Percentiles rank a stretch among this genome's conserved stretches.
These are phyloP conservation scores for Ethmia dodecea DNA, from an alignment of 2,888 invertebrate species.

Conservation along the genomic window DNA sequence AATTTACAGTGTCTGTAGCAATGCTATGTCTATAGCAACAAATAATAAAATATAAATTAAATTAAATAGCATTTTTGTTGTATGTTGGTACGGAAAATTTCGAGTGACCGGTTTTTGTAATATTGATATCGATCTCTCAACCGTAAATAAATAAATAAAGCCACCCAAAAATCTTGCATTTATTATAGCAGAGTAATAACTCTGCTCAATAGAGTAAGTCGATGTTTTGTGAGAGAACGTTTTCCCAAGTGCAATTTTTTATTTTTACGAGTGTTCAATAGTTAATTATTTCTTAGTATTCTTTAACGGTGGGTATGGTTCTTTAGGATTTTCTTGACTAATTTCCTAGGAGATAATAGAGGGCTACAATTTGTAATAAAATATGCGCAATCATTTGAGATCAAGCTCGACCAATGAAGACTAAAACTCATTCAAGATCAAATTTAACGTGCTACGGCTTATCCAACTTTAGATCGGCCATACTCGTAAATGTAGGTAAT, in stretches of 20 bases:
- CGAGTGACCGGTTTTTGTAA: not conserved
- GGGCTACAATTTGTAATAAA: too few relatives aligned
- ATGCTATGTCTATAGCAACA: too few relatives aligned
- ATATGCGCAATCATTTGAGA: too few relatives aligned
- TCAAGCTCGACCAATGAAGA: too few relatives aligned
- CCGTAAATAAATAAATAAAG: slow-evolving; percentile 32
- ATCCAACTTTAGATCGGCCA: too few relatives aligned
- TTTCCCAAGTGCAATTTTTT: slow-evolving; percentile 67
- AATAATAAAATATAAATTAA: too few relatives aligned
- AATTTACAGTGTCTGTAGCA: too few relatives aligned
- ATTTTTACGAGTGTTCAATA: slow-evolving; percentile 31
- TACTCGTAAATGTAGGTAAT: too few relatives aligned
- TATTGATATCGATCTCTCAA: slow-evolving; percentile 25
- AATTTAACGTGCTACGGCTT: too few relatives aligned
- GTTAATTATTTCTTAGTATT: slow-evolving; percentile 12
- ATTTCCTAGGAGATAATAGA: too few relatives aligned
- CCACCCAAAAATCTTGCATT: slow-evolving; percentile 74
- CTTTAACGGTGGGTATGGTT: not conserved
- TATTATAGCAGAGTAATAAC: slow-evolving; percentile 34
- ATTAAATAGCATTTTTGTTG: too few relatives aligned
- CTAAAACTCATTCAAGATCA: too few relatives aligned
- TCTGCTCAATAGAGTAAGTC: slow-evolving; percentile 41
- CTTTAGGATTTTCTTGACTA: not conserved
- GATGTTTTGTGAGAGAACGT: slow-evolving; percentile 36
- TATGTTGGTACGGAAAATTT: not conserved